A percentile compares a stretch with the other conserved stretches of the same genome.
Evolutionary conservation across 2,888 invertebrate genomes (phyloP).

Genomic region (Cyaniris semiargus): DNA sequence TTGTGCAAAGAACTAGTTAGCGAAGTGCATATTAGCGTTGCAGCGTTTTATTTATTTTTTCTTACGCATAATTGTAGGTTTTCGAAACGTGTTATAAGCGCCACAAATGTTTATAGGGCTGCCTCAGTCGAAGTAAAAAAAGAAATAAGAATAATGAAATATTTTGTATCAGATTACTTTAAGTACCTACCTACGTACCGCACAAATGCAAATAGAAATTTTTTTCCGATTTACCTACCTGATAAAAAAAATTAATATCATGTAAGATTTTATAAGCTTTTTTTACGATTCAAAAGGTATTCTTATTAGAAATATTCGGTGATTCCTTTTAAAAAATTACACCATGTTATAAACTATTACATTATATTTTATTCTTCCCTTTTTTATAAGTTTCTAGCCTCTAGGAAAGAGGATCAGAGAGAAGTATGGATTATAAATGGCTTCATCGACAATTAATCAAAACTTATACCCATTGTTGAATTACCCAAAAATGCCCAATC

Average conservation of each 20-base stretch:
- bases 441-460: not conserved
- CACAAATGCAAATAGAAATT: too few species aligned
- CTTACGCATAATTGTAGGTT: constrained; percentile 75
- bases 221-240: too few species aligned
- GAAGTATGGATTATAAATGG: not conserved
- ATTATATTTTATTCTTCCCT: too few species aligned
- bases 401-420: too few species aligned
- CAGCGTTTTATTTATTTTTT: constrained; percentile 59
- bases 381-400: too few species aligned
- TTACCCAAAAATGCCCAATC: constrained; percentile 17
- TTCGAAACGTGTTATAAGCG: constrained; percentile 71
- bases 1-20: constrained; percentile 59
- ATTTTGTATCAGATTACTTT: not conserved
- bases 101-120: constrained; percentile 62
- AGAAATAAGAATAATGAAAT: not conserved
- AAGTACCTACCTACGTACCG: too few species aligned
- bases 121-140: constrained; percentile 37
- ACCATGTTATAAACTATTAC: too few species aligned
- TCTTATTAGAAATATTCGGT: too few species aligned
- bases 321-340: too few species aligned
- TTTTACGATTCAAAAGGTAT: too few species aligned
- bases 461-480: not conserved
- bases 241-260: too few species aligned
- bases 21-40: constrained; percentile 70
- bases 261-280: too few species aligned